phyloP scores from a whole-genome alignment of 2,888 invertebrate genomes.

The Lepidochitona cinerea region DNA sequence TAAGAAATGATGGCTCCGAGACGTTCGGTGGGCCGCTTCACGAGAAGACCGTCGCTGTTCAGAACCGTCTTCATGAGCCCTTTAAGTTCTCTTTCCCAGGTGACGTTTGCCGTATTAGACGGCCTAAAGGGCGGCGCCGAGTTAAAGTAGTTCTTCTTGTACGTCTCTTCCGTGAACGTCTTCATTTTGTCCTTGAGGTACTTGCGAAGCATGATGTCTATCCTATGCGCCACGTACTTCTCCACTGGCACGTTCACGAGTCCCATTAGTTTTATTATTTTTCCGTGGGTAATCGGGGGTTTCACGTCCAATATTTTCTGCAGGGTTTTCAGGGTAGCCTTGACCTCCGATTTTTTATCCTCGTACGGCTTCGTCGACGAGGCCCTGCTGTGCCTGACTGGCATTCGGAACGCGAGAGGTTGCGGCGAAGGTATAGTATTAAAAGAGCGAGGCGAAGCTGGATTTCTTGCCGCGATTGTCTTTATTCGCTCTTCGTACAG shows the following conservation, averaged over 20 bases:
- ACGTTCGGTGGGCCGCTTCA: neutral
- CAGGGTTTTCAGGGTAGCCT: neutral
- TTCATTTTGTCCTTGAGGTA: neutral
- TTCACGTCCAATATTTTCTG: neutral
- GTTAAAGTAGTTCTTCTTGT: neutral
- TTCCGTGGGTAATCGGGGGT: neutral
- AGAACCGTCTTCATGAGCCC: neutral
- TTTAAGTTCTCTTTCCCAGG: neutral
- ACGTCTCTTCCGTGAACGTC: neutral
- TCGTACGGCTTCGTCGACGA: neutral
- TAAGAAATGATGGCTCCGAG: neutral
- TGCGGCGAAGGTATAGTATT: neutral
- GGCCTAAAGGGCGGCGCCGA: neutral
- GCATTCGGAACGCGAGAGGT: neutral
- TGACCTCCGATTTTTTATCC: neutral
- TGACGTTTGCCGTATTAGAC: neutral
- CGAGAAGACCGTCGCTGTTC: neutral
- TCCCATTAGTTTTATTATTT: neutral
- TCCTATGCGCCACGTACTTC: neutral
- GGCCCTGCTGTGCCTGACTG: neutral
- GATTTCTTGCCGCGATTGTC: neutral
- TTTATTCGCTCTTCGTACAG: neutral
- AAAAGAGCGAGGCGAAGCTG: neutral
- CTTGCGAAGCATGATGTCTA: neutral
- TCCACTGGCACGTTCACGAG: neutral